Percentiles rank a stretch among this genome's conserved stretches.
phyloP scores from a whole-genome alignment of 2,888 invertebrate genomes.

The Dynastes hyllus region DNA sequence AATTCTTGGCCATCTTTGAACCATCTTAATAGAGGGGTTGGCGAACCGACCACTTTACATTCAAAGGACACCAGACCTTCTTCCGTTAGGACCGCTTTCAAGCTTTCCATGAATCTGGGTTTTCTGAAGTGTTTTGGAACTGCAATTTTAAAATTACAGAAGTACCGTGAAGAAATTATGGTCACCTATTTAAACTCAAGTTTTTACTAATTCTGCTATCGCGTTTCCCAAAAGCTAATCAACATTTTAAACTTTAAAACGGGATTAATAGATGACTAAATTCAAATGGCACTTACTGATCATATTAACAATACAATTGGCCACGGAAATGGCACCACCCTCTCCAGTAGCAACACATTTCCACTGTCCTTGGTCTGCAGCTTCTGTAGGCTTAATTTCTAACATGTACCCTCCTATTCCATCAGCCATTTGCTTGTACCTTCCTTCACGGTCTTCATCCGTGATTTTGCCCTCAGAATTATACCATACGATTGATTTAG shows the following conservation, averaged over 20 bases:
- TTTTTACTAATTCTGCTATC: too few relatives aligned
- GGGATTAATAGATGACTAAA: too few relatives aligned
- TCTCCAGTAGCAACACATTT: constrained; percentile 89
- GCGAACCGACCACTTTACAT: constrained; percentile 94
- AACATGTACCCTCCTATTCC: constrained; percentile 88
- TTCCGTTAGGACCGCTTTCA: constrained; percentile 91
- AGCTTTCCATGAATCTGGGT: constrained; percentile 91
- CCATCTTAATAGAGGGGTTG: constrained; percentile 90
- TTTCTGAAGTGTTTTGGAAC: constrained; percentile 93
- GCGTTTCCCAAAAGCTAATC: too few relatives aligned
- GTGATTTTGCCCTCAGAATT: constrained; percentile 87
- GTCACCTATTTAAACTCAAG: too few relatives aligned
- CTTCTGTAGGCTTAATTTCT: constrained; percentile 83
- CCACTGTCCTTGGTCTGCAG: constrained; percentile 91
- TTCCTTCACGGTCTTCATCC: constrained; percentile 71
- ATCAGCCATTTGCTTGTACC: constrained; percentile 85
- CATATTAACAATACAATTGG: constrained; percentile 84
- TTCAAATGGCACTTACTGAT: constrained; percentile 76
- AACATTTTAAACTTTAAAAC: too few relatives aligned
- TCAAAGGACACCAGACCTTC: constrained; percentile 95
- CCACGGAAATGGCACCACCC: constrained; percentile 84
- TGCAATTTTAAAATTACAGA: constrained; percentile 66
- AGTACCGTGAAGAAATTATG: too few relatives aligned
- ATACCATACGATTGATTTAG: constrained; percentile 87
- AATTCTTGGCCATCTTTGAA: constrained; percentile 95